Base-by-base conservation (phyloP, 2,888 invertebrate genomes). In the Thymelicus lineola region DNA sequence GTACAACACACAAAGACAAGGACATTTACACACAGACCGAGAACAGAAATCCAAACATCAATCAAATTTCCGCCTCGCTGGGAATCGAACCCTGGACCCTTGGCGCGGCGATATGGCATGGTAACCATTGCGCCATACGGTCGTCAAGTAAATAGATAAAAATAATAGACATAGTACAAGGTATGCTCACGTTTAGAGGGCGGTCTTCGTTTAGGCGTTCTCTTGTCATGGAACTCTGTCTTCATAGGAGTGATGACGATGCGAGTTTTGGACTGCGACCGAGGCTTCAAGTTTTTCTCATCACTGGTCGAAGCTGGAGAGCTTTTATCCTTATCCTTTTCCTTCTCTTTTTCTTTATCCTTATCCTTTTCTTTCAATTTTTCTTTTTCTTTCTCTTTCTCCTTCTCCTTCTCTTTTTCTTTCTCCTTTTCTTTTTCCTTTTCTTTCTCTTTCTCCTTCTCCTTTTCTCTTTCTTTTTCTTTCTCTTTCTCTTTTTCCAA, bases 231-330 rank as follows among this genome's bases (percentile, higher is more conserved):
- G 17, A 79, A 77, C 53, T 90, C 91, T 0, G 77, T 79, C 73
- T 88, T 89, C 15, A 84, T 71, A 0, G 88, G 87, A 4, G 69
- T 70, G 6, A 87, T 84, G 12, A 85, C 71, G 15, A 85, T 84
- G 4, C 93, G 88, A 0, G 85, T 88, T 68, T 91, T 92, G 1
- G 93, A 92, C 71, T 87, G 88, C 1, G 92, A 91, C 0, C 92
- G 86, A 6, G 89, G 84, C 71, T 91, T 91, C 0, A 81, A 77
- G 0, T 75, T 76, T 72, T 90, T 91, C 67, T 93, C 93, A 71
- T 92, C 92, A 46, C 84, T 88, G 0, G 88, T 86, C 7, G 84
- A 83, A 0, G 81, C 78, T 3, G 84, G 81, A 15, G 83, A 75
- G 60, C 81, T 83, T 68, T 84, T 86, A 38, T 82, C 84, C 71